A percentile compares a stretch with the other conserved stretches of the same genome.
phyloP scores from a whole-genome alignment of 2,888 invertebrate species.

The Eugnorisma glareosa region DNA sequence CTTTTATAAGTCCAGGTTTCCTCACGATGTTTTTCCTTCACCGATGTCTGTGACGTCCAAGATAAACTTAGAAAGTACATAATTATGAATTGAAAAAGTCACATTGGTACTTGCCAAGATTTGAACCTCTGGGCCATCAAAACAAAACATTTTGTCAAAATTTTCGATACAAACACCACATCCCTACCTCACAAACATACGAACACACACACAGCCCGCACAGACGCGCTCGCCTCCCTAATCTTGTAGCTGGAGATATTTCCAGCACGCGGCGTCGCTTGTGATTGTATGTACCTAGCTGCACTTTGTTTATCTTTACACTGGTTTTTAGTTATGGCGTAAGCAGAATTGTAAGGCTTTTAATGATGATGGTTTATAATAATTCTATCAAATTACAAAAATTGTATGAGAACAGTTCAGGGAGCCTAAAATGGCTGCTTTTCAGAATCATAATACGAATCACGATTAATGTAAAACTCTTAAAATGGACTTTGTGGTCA shows the following conservation, averaged over 20 bases:
- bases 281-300: conserved; percentile 31
- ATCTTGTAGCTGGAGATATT: conserved; percentile 63
- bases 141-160: background rate
- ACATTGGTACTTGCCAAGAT: no score
- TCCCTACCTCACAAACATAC: conserved; percentile 38
- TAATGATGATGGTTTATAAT: background rate
- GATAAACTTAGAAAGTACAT: no score
- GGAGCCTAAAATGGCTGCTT: no score
- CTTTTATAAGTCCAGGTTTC: no score
- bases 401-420: no score
- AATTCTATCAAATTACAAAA: background rate
- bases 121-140: no score
- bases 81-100: no score
- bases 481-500: no score
- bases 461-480: no score
- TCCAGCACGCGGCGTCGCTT: conserved; percentile 42
- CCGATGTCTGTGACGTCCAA: no score
- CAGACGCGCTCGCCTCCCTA: conserved; percentile 55
- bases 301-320: conserved; percentile 45
- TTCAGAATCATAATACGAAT: no score
- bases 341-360: conserved; percentile 1
- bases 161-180: conserved; percentile 46
- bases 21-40: no score
- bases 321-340: background rate
- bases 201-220: conserved; percentile 61